Evolutionary conservation across 2,888 invertebrate genomes (phyloP).

Genomic region (Nematopogon swammerdamellus): DNA sequence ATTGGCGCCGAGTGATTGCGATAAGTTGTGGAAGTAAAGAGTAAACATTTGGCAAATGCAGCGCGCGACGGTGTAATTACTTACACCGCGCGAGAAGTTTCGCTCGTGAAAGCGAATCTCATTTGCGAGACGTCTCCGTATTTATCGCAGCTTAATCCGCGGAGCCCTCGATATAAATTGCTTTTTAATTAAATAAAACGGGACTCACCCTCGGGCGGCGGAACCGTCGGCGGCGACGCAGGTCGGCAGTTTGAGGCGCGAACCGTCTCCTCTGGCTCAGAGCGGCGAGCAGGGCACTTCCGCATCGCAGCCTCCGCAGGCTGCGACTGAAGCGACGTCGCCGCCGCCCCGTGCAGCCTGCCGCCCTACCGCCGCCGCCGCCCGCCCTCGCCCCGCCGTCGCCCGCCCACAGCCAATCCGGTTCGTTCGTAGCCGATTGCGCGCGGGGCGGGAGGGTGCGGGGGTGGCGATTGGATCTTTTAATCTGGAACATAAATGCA

Average conservation of each 20-base stretch:
- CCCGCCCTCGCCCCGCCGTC: slow-evolving; percentile 44
- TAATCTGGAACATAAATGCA: slow-evolving; percentile 56
- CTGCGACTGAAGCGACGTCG: slow-evolving; percentile 46
- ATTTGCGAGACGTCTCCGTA: too few species aligned
- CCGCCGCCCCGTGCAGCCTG: slow-evolving; percentile 41
- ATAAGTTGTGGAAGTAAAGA: too few species aligned
- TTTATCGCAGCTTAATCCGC: too few species aligned
- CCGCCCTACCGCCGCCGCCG: slow-evolving; percentile 49
- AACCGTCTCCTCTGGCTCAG: slow-evolving; percentile 20
- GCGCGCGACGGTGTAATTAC: too few species aligned
- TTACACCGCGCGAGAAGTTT: too few species aligned
- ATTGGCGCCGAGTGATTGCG: too few species aligned
- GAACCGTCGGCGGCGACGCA: slow-evolving; percentile 25
- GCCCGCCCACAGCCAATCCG: slow-evolving; percentile 29
- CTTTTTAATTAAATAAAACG: slow-evolving; percentile 52
- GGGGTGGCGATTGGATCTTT: slow-evolving; percentile 51
- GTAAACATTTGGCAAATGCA: too few species aligned
- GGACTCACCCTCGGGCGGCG: slow-evolving; percentile 45
- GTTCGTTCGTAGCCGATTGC: too few species aligned
- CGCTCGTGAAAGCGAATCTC: too few species aligned
- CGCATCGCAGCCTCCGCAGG: slow-evolving; percentile 25
- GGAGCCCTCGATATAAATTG: slow-evolving; percentile 35
- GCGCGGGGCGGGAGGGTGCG: slow-evolving; percentile 22
- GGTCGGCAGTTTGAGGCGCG: slow-evolving; percentile 29
- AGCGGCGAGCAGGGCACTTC: slow-evolving; percentile 18